These are phyloP conservation scores for Drosophila anomalata DNA, from an alignment of 2,888 invertebrate genomes.

Conservation along the genomic window DNA sequence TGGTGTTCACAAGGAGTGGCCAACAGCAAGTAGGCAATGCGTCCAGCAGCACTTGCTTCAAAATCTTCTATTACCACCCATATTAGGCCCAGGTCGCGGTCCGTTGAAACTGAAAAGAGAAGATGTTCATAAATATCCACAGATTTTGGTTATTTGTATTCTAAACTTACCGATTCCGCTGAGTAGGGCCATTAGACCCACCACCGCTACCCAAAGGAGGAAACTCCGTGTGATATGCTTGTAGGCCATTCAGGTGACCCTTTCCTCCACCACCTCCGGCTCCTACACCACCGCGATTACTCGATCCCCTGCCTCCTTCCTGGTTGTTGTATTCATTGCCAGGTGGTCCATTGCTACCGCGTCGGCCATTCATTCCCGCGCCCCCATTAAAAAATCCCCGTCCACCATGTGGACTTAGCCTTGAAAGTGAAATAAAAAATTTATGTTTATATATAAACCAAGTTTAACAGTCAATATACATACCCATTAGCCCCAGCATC, in stretches of 20 bases:
- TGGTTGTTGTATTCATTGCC: conserved; percentile 67
- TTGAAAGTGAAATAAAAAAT: conserved; percentile 4
- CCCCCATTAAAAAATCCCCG: conserved; percentile 71
- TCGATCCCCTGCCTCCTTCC: conserved; percentile 83
- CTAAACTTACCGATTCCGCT: conserved; percentile 75
- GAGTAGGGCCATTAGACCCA: conserved; percentile 45
- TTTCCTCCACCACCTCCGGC: conserved; percentile 52
- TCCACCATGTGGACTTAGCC: conserved; percentile 72
- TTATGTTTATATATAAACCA: background rate
- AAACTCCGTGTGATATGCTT: conserved; percentile 80
- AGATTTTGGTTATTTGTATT: background rate
- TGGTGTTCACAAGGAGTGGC: conserved; percentile 33
- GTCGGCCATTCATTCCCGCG: conserved; percentile 72
- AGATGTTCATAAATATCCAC: background rate
- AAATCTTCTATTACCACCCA: conserved; percentile 82
- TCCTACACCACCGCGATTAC: conserved; percentile 78
- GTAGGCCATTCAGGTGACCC: conserved; percentile 57
- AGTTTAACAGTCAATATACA: background rate
- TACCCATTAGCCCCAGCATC: conserved; percentile 58
- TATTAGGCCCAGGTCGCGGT: conserved; percentile 69
- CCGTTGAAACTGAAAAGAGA: conserved; percentile 80
- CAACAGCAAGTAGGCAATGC: conserved; percentile 15
- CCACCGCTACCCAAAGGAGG: conserved; percentile 72
- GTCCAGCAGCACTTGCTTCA: conserved; percentile 51
- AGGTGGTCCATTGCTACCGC: conserved; percentile 83